phyloP scores from a whole-genome alignment of 2,797 vertebrate genomes.

The Poeciliopsis gracilis region DNA sequence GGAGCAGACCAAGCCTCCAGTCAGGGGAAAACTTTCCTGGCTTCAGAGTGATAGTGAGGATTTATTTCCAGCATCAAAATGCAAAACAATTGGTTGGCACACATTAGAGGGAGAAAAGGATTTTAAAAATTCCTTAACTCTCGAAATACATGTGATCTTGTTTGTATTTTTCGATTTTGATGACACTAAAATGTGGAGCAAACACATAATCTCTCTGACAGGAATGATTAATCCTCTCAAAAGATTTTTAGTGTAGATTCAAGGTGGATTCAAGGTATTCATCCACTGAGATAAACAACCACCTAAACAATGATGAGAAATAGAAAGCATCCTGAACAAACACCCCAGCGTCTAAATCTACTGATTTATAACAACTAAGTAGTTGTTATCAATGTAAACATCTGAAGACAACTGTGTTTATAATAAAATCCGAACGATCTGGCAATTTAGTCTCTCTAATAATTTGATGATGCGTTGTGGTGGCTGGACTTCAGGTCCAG shows the following conservation, averaged over 20 bases:
- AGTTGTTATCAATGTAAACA: not conserved
- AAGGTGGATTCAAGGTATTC: too few relatives aligned
- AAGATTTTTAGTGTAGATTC: too few relatives aligned
- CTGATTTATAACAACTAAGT: too few relatives aligned
- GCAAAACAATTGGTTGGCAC: slow-evolving; percentile 53
- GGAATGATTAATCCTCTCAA: too few relatives aligned
- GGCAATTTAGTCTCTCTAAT: not conserved
- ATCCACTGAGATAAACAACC: too few relatives aligned
- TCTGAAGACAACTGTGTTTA: not conserved
- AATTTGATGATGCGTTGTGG: not conserved
- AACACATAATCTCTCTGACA: too few relatives aligned
- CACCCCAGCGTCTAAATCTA: too few relatives aligned
- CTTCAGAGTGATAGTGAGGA: slow-evolving; percentile 44
- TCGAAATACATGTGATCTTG: not conserved
- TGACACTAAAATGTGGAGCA: too few relatives aligned
- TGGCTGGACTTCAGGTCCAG: not conserved
- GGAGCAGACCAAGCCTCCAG: slow-evolving; percentile 65
- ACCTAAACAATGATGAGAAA: too few relatives aligned
- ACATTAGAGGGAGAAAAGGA: slow-evolving; percentile 12
- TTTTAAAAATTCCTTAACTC: slow-evolving; percentile 36
- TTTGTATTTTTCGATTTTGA: too few relatives aligned
- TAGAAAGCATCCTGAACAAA: too few relatives aligned
- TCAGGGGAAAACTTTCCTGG: slow-evolving; percentile 72
- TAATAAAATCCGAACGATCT: not conserved
- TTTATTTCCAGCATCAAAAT: slow-evolving; percentile 66